These are phyloP conservation scores for Mercenaria mercenaria DNA, from an alignment of 1,140 invertebrate genomes.

Conservation along the genomic window DNA sequence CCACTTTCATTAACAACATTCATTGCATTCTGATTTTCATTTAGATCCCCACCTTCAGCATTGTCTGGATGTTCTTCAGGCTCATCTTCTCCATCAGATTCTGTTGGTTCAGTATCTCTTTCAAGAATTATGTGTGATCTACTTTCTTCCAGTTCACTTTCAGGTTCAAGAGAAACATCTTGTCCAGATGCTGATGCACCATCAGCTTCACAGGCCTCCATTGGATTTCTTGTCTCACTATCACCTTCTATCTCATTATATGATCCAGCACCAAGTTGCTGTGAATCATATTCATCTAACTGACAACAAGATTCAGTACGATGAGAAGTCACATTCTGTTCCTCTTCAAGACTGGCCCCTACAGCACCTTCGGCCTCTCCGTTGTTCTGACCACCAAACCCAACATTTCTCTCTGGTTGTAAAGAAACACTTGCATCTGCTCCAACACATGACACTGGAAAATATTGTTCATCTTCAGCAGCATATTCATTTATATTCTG, in stretches of 20 bases:
- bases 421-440: conserved; percentile 37
- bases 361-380: conserved; percentile 17
- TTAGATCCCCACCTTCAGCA: background rate
- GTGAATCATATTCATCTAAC: background rate
- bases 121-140: background rate
- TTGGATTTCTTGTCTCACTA: background rate
- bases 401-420: conserved; percentile 44
- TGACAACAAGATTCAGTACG: conserved; percentile 46
- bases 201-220: conserved; percentile 17
- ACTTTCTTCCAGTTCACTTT: conserved; percentile 46
- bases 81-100: conserved; percentile 38
- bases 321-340: background rate
- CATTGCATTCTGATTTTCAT: background rate
- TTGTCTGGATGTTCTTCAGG: background rate
- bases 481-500: conserved; percentile 38
- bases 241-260: background rate
- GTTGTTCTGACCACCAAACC: background rate
- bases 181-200: conserved; percentile 33
- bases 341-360: conserved; percentile 2
- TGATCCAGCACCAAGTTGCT: conserved; percentile 24
- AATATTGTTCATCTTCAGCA: conserved; percentile 63
- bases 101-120: conserved; percentile 45
- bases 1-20: background rate
- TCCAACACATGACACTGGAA: background rate
- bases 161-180: conserved; percentile 1